Percentiles rank a stretch among this genome's conserved stretches.
These are phyloP conservation scores for Aleiodes leptofemur DNA, from an alignment of 2,888 invertebrate genomes.

Conservation along the genomic window DNA sequence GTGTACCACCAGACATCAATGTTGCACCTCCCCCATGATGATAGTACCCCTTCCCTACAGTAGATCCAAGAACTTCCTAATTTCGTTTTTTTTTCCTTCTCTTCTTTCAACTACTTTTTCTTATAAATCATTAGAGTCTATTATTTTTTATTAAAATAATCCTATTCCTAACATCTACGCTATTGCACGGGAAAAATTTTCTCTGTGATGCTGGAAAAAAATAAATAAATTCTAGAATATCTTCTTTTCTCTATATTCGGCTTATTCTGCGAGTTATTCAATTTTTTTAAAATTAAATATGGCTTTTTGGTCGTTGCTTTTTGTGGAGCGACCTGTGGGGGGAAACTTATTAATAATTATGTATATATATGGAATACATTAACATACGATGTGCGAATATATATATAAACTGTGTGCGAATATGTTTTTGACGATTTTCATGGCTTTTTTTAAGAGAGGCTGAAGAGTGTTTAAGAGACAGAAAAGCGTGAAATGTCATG, in stretches of 20 bases:
- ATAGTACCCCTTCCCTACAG: conserved; percentile 73
- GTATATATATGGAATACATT: conserved; percentile 30
- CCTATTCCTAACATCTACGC: not conserved
- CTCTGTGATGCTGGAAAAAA: not conserved
- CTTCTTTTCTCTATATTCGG: not conserved
- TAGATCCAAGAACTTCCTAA: conserved; percentile 67
- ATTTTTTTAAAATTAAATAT: conserved; percentile 1
- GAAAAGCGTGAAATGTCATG: conserved; percentile 38
- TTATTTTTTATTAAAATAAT: not conserved
- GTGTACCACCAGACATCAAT: conserved; percentile 65
- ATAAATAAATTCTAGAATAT: not conserved
- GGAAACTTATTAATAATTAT: conserved; percentile 21
- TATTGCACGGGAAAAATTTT: not conserved
- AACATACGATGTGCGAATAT: conserved; percentile 27
- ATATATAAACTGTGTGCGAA: conserved; percentile 26
- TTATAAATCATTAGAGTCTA: not conserved
- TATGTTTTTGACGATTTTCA: conserved; percentile 17
- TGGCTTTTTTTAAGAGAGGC: not conserved
- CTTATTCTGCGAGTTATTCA: not conserved
- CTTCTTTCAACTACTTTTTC: conserved; percentile 30
- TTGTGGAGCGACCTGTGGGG: conserved; percentile 34
- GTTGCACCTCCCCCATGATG: conserved; percentile 66
- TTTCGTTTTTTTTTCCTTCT: conserved; percentile 43
- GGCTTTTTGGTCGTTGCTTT: conserved; percentile 17
- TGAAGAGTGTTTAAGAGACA: conserved; percentile 8